Evolutionary conservation across 2,113 vertebrate species (phyloP).

Genomic region (Tachycineta bicolor): DNA sequence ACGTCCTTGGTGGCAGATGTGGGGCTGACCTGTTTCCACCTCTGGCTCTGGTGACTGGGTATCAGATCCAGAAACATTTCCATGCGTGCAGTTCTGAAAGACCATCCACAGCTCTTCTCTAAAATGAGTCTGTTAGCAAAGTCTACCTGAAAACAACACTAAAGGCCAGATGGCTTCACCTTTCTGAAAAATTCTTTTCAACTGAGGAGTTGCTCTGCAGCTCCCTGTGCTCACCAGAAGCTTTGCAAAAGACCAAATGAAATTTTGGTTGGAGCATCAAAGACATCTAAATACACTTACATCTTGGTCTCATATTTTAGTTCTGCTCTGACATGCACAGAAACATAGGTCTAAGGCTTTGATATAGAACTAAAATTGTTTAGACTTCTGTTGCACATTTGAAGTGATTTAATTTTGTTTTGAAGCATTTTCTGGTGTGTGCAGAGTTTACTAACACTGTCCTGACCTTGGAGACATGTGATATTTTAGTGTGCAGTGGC

Average conservation of each 20-base stretch:
- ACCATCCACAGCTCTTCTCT: background rate
- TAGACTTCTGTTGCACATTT: background rate
- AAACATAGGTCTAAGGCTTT: background rate
- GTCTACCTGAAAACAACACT: background rate
- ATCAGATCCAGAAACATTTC: background rate
- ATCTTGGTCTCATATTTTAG: background rate
- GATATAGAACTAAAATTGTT: background rate
- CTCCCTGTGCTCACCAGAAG: background rate
- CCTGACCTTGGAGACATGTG: slow-evolving; percentile 36
- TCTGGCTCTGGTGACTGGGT: background rate
- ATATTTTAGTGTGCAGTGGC: slow-evolving; percentile 63
- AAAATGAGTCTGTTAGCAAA: background rate
- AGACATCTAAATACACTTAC: background rate
- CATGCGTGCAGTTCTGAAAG: background rate
- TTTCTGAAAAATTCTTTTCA: background rate
- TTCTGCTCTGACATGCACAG: background rate
- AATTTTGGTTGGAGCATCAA: background rate
- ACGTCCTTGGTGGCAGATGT: background rate
- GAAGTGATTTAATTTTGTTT: background rate
- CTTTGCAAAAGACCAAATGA: background rate
- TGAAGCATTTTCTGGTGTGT: background rate
- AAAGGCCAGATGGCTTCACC: background rate
- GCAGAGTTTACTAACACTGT: background rate
- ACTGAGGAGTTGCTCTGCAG: background rate
- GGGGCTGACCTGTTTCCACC: background rate